Evolutionary conservation across 2,797 vertebrate species (phyloP).

Genomic region (Psittacula derbiana): DNA sequence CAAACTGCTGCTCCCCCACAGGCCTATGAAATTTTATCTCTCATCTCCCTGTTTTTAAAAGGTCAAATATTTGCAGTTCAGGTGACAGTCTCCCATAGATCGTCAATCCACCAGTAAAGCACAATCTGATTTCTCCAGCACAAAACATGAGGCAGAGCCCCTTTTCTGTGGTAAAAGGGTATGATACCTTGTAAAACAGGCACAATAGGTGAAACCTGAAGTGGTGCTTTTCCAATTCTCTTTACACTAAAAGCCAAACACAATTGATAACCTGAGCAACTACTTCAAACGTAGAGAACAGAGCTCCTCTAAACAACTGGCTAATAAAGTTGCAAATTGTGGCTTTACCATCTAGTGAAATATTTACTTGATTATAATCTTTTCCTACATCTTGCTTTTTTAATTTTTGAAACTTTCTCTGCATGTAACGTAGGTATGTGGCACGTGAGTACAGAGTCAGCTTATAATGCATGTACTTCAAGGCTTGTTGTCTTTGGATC

Average conservation of each 20-base stretch:
- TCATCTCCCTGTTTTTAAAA: background rate
- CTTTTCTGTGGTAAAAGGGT: background rate
- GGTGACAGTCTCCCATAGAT: background rate
- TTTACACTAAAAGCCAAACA: conserved; percentile 5
- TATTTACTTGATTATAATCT: background rate
- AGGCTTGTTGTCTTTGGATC: background rate
- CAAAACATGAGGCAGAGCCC: background rate
- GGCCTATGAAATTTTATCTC: background rate
- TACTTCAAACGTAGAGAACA: background rate
- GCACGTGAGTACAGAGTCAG: background rate
- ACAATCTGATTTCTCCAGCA: background rate
- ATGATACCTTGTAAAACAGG: background rate
- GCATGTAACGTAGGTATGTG: background rate
- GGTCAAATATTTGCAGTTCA: background rate
- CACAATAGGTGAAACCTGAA: background rate
- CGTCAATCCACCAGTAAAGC: background rate
- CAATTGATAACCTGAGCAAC: background rate
- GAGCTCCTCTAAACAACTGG: background rate
- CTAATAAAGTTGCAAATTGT: background rate
- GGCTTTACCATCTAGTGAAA: background rate
- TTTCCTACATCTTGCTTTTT: background rate
- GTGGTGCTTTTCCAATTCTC: background rate
- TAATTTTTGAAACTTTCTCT: background rate
- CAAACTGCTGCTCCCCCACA: background rate
- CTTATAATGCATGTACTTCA: background rate